Evolutionary conservation across 2,888 invertebrate species (phyloP).

Genomic region (Ophraella communa): DNA sequence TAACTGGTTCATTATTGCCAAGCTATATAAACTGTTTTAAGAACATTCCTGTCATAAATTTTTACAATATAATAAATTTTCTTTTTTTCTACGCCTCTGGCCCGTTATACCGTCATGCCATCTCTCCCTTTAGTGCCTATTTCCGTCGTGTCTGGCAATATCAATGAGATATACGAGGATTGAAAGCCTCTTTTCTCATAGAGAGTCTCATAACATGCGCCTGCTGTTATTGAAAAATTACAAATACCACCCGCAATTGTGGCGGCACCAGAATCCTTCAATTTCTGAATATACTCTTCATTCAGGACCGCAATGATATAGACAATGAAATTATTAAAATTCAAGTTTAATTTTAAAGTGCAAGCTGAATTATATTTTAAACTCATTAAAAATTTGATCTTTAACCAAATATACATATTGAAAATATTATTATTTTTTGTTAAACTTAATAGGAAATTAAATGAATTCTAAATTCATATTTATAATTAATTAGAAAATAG

Average conservation of each 20-base stretch:
- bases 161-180: slow-evolving; percentile 9
- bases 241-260: background rate
- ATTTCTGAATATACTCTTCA: background rate
- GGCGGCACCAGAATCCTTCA: background rate
- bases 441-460: too few relatives aligned
- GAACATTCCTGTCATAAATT: background rate
- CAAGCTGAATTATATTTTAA: background rate
- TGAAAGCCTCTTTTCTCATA: slow-evolving; percentile 1
- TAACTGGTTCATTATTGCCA: background rate
- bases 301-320: background rate
- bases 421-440: too few relatives aligned
- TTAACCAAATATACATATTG: too few relatives aligned
- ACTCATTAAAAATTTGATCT: too few relatives aligned
- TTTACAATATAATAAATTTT: background rate
- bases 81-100: background rate
- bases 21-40: too few relatives aligned
- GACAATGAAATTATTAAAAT: background rate
- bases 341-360: background rate
- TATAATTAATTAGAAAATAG: too few relatives aligned
- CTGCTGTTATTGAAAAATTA: slow-evolving; percentile 24
- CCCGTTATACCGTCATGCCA: background rate
- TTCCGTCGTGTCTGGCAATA: slow-evolving; percentile 10
- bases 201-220: slow-evolving; percentile 3
- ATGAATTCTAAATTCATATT: too few relatives aligned
- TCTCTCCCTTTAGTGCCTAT: slow-evolving; percentile 3